These are phyloP conservation scores for Sinonovacula constricta DNA, from an alignment of 1,140 invertebrate species.

Conservation along the genomic window DNA sequence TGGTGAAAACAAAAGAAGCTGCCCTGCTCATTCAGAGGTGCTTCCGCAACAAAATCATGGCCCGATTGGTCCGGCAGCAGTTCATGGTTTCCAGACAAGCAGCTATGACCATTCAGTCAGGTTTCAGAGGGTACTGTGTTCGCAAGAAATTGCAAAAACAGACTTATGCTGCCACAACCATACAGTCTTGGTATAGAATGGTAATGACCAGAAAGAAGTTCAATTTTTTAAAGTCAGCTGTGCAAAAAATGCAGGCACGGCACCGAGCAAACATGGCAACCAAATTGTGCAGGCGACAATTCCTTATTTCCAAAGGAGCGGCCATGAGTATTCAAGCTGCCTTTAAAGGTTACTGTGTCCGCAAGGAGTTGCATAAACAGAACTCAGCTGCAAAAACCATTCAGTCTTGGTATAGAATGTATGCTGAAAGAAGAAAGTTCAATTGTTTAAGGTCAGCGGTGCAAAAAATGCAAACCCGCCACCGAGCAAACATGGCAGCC, in stretches of 20 bases:
- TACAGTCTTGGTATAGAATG: conserved; percentile 54
- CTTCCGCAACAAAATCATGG: not conserved
- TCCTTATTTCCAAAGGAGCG: conserved; percentile 23
- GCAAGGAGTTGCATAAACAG: not conserved
- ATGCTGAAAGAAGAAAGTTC: conserved; percentile 33
- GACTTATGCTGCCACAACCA: conserved; percentile 29
- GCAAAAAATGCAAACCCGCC: not conserved
- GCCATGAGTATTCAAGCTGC: conserved; percentile 59
- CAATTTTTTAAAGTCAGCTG: not conserved
- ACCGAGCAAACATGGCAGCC: not conserved
- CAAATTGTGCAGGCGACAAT: not conserved
- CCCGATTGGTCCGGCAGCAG: not conserved
- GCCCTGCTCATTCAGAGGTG: conserved; percentile 35
- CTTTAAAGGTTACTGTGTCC: conserved; percentile 45
- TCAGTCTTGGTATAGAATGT: conserved; percentile 16
- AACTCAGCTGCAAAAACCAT: not conserved
- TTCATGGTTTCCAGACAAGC: conserved; percentile 18
- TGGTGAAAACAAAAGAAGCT: conserved; percentile 22
- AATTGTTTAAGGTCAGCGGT: not conserved
- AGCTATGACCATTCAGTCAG: conserved; percentile 51
- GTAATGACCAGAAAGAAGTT: conserved; percentile 14
- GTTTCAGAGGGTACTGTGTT: conserved; percentile 29
- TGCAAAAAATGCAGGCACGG: not conserved
- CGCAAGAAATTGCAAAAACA: conserved; percentile 14
- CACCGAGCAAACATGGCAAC: not conserved